Percentiles rank a stretch among this genome's conserved stretches.
Evolutionary conservation across 2,797 vertebrate genomes (phyloP).

Genomic region (Bovichtus diacanthus): DNA sequence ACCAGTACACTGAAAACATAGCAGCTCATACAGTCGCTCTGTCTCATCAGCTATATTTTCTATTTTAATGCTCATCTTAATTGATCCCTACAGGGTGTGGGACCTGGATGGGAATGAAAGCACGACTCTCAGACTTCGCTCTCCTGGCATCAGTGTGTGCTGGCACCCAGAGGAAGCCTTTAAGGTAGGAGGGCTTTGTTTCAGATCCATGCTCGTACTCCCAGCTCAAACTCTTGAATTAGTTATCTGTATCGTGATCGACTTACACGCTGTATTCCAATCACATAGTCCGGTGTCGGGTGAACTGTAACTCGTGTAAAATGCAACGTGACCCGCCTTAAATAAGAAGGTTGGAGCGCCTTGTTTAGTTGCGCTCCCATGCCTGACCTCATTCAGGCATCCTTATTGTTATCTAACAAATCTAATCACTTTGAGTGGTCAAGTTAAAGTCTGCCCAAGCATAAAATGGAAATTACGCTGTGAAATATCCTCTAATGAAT

Average conservation of each 20-base stretch:
- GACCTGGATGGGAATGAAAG: slow-evolving; percentile 93
- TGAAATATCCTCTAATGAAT: neutral
- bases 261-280: neutral
- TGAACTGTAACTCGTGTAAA: neutral
- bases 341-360: too few species aligned
- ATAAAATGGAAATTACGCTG: neutral
- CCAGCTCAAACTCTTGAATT: neutral
- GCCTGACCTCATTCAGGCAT: neutral
- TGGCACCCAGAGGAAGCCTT: slow-evolving; percentile 97
- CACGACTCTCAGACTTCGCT: slow-evolving; percentile 90
- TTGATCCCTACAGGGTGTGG: slow-evolving; percentile 89
- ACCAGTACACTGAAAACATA: slow-evolving; percentile 22
- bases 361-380: neutral
- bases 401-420: neutral
- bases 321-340: too few species aligned
- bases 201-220: neutral
- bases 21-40: neutral
- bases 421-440: neutral
- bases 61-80: slow-evolving; percentile 15
- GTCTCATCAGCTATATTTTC: neutral
- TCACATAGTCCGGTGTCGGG: neutral
- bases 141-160: slow-evolving; percentile 96
- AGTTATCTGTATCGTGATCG: too few species aligned
- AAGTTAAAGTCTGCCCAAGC: neutral
- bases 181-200: slow-evolving; percentile 86